phyloP scores from a whole-genome alignment of 2,888 invertebrate genomes.

The Vannuccia rotundouncinata region DNA sequence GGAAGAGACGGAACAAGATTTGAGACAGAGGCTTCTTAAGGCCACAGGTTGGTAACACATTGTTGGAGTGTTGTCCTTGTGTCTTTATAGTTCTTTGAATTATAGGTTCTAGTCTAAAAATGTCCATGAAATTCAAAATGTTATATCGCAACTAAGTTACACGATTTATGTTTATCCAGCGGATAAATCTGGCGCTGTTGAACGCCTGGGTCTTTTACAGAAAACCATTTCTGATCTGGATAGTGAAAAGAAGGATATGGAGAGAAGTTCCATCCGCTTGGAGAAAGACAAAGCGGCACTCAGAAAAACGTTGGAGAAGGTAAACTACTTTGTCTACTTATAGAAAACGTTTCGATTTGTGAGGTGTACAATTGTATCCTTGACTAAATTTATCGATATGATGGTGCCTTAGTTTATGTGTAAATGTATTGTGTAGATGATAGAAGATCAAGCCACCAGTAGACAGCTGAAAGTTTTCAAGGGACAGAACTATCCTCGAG shows the following conservation, averaged over 20 bases:
- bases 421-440: no score
- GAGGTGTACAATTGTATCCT: no score
- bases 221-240: slow-evolving; percentile 63
- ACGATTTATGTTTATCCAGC: background rate
- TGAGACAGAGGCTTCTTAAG: slow-evolving; percentile 66
- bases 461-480: no score
- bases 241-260: slow-evolving; percentile 66
- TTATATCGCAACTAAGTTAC: no score
- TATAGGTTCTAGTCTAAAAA: slow-evolving; percentile 35
- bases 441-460: no score
- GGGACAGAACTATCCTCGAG: no score
- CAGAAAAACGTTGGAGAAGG: slow-evolving; percentile 57
- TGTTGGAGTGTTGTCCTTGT: no score
- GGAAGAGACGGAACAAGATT: slow-evolving; percentile 67
- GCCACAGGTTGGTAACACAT: background rate
- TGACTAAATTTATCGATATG: no score
- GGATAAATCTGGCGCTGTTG: background rate
- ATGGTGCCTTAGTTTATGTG: no score
- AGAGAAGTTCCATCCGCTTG: slow-evolving; percentile 61
- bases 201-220: background rate
- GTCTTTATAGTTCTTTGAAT: no score
- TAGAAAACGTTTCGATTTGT: no score
- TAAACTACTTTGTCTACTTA: slow-evolving; percentile 40
- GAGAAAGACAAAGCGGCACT: slow-evolving; percentile 58
- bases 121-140: no score